Percentiles rank a stretch among this genome's conserved stretches.
Conservation (phyloP, 2,797 vertebrate species). For the Neopelma chrysocephalum region DNA sequence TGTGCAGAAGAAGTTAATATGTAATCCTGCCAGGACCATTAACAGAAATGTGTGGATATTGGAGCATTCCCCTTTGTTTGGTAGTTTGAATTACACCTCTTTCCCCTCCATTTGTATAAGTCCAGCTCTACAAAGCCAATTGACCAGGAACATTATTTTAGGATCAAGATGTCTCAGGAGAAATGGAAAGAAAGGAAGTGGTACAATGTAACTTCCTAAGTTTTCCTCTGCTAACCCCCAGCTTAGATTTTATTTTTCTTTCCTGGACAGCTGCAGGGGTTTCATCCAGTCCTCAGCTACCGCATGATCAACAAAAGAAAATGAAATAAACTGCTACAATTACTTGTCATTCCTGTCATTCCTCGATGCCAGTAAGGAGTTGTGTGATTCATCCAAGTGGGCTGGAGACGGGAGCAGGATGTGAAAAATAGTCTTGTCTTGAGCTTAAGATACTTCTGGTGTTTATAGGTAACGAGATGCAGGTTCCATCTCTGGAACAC, state of each 20-base stretch:
- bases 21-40: neutral
- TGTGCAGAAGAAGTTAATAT: neutral
- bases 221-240: neutral
- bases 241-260: neutral
- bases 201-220: neutral
- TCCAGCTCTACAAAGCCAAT: neutral
- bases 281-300: neutral
- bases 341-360: constrained; percentile 5
- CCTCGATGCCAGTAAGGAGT: neutral
- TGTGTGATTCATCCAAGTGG: neutral
- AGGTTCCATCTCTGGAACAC: neutral
- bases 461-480: neutral
- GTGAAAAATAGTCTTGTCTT: neutral
- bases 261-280: neutral
- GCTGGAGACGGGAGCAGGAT: neutral
- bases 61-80: neutral
- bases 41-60: neutral
- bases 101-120: neutral
- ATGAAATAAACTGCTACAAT: neutral
- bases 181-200: neutral
- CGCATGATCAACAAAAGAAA: neutral
- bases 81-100: neutral
- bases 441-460: neutral
- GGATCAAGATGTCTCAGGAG: neutral
- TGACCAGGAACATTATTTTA: neutral